phyloP scores from a whole-genome alignment of 2,797 vertebrate species.

The Spinus olivaceus region DNA sequence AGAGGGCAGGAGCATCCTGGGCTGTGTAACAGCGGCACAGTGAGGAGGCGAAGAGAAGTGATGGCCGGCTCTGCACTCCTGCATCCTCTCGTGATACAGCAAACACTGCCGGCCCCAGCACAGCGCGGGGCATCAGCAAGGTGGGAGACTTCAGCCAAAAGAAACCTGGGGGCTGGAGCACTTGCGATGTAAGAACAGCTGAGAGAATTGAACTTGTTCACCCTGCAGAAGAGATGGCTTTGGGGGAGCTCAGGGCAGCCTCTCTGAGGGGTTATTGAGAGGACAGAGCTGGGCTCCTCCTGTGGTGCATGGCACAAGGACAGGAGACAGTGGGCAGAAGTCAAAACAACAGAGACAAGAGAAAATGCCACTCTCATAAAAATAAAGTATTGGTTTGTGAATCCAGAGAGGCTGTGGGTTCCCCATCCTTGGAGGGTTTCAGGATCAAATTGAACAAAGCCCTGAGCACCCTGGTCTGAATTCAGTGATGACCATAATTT shows the following conservation, averaged over 20 bases:
- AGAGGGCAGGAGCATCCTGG: neutral
- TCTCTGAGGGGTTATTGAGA: neutral
- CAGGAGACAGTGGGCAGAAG: neutral
- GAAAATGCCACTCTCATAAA: neutral
- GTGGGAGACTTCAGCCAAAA: neutral
- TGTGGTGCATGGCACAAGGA: neutral
- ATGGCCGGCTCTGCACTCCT: neutral
- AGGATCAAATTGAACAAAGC: neutral
- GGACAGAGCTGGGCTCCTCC: neutral
- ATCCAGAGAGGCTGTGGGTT: neutral
- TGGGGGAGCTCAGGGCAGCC: neutral
- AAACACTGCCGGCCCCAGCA: neutral
- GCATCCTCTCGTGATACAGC: neutral
- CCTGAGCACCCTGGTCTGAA: neutral
- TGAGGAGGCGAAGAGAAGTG: neutral
- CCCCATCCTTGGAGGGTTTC: neutral
- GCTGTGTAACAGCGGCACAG: slow-evolving; percentile 19
- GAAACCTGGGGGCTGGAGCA: neutral
- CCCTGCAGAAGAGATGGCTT: neutral
- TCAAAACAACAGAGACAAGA: neutral
- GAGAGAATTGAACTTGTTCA: neutral
- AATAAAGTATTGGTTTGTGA: neutral
- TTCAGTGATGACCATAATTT: neutral
- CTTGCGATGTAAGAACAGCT: neutral
- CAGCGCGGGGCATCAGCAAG: neutral